Conservation (phyloP, 2,113 vertebrate species). For the Arvicanthis niloticus region DNA sequence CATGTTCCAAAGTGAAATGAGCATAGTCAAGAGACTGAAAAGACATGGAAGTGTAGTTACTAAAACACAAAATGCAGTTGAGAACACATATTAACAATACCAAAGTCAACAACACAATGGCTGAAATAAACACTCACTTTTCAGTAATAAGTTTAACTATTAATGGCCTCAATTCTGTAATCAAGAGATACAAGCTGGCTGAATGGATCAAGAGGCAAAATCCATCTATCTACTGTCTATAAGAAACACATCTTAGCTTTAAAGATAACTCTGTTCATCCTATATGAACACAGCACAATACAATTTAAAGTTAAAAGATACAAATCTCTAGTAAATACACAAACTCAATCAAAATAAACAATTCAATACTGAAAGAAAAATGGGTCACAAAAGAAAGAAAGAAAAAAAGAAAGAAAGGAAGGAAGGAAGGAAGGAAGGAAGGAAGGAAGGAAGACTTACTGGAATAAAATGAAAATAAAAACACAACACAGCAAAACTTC, state of each 20-base stretch:
- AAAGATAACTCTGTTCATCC: not conserved
- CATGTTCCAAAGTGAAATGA: not conserved
- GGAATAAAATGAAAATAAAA: not conserved
- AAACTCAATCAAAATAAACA: not conserved
- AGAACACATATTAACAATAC: not conserved
- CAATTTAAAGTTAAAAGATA: not conserved
- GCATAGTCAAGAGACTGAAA: not conserved
- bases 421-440: no score
- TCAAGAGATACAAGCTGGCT: not conserved
- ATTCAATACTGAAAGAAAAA: not conserved
- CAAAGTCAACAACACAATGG: not conserved
- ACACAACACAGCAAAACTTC: not conserved
- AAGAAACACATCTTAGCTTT: not conserved
- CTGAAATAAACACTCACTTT: not conserved
- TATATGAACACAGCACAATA: not conserved
- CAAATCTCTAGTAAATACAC: not conserved
- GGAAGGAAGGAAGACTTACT: not conserved
- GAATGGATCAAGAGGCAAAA: not conserved
- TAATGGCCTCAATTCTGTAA: not conserved
- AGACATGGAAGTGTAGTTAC: not conserved
- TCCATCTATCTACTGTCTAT: not conserved
- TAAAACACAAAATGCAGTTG: not conserved
- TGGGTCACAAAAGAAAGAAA: not conserved
- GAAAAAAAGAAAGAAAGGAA: no score
- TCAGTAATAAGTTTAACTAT: not conserved